Percentiles rank a stretch among this genome's conserved stretches.
Evolutionary conservation across 1,140 invertebrate genomes (phyloP).

Genomic region (Pteromalus puparum): DNA sequence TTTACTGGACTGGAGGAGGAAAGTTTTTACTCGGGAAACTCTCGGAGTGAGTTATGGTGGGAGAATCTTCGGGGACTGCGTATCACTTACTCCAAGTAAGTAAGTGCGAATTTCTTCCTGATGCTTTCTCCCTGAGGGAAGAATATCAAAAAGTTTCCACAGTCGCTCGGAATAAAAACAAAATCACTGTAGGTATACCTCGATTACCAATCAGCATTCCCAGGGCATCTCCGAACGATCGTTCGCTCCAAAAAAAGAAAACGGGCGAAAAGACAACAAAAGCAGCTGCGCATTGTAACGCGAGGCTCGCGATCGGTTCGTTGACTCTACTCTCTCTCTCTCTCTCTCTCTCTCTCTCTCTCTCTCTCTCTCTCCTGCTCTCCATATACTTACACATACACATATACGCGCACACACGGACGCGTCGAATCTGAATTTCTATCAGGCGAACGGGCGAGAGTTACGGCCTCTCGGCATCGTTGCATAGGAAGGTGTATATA

Average conservation of each 20-base stretch:
- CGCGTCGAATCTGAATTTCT: conserved; percentile 18
- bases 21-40: neutral
- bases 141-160: neutral
- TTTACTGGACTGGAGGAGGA: neutral
- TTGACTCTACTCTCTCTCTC: conserved; percentile 6
- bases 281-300: neutral
- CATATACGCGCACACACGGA: neutral
- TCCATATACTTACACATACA: neutral
- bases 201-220: conserved; percentile 6
- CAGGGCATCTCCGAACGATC: neutral
- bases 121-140: too few species aligned
- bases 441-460: neutral
- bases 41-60: too few species aligned
- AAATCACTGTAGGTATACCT: neutral
- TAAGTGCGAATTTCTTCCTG: too few species aligned
- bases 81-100: too few species aligned
- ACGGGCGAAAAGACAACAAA: neutral
- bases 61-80: too few species aligned
- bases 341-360: neutral
- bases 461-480: neutral
- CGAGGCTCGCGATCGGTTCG: neutral
- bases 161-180: neutral
- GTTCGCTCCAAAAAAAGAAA: conserved; percentile 7
- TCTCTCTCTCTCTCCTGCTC: neutral
- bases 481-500: neutral